phyloP scores from a whole-genome alignment of 2,888 invertebrate species.

The Tanypteryx hageni region DNA sequence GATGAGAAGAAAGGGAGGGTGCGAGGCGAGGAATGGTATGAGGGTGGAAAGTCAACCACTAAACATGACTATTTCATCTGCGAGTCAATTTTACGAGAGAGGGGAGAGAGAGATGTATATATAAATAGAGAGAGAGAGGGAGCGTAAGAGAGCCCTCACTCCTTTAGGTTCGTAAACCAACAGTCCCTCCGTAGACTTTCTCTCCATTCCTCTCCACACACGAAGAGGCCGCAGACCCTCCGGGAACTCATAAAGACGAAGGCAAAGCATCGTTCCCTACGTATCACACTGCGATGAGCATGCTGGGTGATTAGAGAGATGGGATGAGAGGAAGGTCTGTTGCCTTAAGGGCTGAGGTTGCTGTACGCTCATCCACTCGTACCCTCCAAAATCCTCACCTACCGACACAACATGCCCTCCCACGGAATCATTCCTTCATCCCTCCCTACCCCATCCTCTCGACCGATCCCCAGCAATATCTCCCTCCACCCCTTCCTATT shows the following conservation, averaged over 20 bases:
- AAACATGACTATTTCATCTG: conserved; percentile 22
- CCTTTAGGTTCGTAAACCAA: conserved; percentile 13
- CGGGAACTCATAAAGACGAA: conserved; percentile 59
- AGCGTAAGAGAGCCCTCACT: neutral
- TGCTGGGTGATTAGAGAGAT: conserved; percentile 43
- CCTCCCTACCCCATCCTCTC: neutral
- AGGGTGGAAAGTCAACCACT: conserved; percentile 31
- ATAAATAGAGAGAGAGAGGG: neutral
- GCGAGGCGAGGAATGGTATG: neutral
- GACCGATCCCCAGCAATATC: neutral
- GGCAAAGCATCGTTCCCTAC: neutral
- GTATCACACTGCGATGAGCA: conserved; percentile 41
- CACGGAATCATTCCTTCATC: neutral
- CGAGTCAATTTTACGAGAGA: conserved; percentile 34
- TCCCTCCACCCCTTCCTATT: neutral
- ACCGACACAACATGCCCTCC: neutral
- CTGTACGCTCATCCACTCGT: neutral
- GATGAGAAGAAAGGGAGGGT: neutral
- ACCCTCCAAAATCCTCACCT: conserved; percentile 12
- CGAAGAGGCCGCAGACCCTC: conserved; percentile 37
- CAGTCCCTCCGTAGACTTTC: neutral
- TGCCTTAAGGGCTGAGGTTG: conserved; percentile 33
- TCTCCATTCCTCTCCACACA: conserved; percentile 28
- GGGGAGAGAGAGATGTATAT: neutral
- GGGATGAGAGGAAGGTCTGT: conserved; percentile 12